Conservation (phyloP, 2,113 vertebrate genomes). For the Ahaetulla prasina region DNA sequence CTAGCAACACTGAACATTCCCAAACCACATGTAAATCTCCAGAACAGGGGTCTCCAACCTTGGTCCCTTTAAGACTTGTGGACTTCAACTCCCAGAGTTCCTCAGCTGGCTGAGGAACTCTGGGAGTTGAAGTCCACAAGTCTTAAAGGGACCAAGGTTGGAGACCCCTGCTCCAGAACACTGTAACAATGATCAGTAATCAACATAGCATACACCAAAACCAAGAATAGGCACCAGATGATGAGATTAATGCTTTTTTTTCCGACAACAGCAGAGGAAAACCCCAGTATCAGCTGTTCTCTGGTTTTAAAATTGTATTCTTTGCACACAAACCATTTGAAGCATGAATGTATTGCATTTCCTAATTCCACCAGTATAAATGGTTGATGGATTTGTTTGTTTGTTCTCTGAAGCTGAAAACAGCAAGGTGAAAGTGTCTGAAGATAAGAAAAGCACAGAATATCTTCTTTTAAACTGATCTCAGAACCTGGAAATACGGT, state of each 20-base stretch:
- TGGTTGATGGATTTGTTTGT: not conserved
- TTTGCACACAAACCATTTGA: not conserved
- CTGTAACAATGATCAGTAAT: not conserved
- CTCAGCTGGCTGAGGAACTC: no score
- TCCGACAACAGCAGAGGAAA: not conserved
- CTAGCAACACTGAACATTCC: not conserved
- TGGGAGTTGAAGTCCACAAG: no score
- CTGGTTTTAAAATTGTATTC: not conserved
- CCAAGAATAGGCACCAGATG: not conserved
- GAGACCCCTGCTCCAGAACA: no score
- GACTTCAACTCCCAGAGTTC: no score
- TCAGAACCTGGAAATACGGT: accelerated
- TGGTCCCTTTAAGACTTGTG: no score
- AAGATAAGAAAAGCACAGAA: not conserved
- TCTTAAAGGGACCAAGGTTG: no score
- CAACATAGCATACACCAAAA: not conserved
- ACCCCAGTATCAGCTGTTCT: not conserved
- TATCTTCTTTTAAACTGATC: conserved; percentile 37
- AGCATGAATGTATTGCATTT: not conserved
- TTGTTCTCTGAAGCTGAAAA: not conserved
- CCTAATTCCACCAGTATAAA: not conserved
- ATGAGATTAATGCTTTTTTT: not conserved
- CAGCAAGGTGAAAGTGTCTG: conserved; percentile 5
- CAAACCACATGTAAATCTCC: not conserved
- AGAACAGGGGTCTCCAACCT: no score